Percentiles rank a stretch among this genome's conserved stretches.
Evolutionary conservation across 1,140 invertebrate genomes (phyloP).

Genomic region (Pseudomyrmex sp.): DNA sequence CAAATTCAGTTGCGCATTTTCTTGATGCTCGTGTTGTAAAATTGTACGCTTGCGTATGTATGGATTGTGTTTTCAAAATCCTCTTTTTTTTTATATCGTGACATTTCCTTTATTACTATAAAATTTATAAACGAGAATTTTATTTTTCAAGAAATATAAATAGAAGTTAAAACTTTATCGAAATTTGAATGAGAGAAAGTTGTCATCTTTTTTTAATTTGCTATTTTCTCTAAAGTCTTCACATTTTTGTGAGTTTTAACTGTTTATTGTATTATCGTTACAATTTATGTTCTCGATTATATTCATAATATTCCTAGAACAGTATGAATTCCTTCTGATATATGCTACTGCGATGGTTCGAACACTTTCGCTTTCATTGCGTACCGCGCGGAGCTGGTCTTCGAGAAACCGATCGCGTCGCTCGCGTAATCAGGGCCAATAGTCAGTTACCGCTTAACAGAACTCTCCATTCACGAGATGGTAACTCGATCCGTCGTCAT

Average conservation of each 20-base stretch:
- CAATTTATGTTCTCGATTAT: no score
- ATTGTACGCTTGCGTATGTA: not conserved
- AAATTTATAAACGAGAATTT: no score
- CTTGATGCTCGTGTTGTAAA: not conserved
- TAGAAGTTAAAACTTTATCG: no score
- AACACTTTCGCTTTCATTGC: not conserved
- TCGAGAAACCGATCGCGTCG: not conserved
- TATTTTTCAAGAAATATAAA: no score
- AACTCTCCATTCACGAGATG: constrained; percentile 16
- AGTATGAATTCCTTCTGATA: no score
- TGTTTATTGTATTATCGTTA: no score
- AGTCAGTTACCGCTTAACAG: not conserved
- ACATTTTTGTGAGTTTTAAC: no score
- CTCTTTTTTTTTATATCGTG: not conserved
- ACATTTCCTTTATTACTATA: not conserved
- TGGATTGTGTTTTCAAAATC: not conserved
- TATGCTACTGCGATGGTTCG: not conserved
- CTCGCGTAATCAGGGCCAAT: constrained; percentile 12
- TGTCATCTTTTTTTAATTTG: no score
- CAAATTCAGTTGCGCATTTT: not conserved
- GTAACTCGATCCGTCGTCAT: not conserved
- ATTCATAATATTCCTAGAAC: no score
- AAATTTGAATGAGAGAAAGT: no score
- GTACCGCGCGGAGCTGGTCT: not conserved
- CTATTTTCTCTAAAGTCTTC: no score